These are phyloP conservation scores for Matsumyia berberina DNA, from an alignment of 2,888 invertebrate genomes.

Conservation along the genomic window DNA sequence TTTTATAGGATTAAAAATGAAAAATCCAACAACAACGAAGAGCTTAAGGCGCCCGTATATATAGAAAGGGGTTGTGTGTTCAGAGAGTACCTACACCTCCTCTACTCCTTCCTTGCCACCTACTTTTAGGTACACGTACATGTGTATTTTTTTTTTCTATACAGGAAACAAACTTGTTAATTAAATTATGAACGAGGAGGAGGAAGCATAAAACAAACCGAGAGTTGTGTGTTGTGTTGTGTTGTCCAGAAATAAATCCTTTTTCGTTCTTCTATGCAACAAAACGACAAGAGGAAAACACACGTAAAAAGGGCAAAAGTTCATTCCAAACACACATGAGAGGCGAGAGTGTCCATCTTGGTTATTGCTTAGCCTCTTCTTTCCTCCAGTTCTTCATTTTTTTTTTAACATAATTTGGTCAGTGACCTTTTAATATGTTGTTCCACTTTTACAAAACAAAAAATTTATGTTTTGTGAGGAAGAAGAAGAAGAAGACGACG, in stretches of 20 bases:
- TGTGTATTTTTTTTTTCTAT: slow-evolving; percentile 24
- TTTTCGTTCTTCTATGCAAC: slow-evolving; percentile 53
- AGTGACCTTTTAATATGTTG: slow-evolving; percentile 82
- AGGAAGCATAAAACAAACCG: slow-evolving; percentile 17
- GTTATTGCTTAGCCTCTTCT: slow-evolving; percentile 43
- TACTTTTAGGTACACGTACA: slow-evolving; percentile 31
- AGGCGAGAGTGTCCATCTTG: slow-evolving; percentile 43
- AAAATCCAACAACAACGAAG: slow-evolving; percentile 67
- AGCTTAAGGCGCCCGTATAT: slow-evolving; percentile 66
- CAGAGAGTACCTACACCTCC: slow-evolving; percentile 34
- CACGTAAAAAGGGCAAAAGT: slow-evolving; percentile 75
- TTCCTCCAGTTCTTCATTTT: slow-evolving; percentile 23
- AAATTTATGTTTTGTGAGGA: slow-evolving; percentile 67
- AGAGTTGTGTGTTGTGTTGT: not conserved
- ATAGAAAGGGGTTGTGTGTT: slow-evolving; percentile 51
- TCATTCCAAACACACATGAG: slow-evolving; percentile 60
- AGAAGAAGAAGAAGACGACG: slow-evolving; percentile 27
- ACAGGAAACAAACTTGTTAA: slow-evolving; percentile 76
- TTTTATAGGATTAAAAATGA: slow-evolving; percentile 74
- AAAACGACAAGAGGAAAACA: slow-evolving; percentile 24
- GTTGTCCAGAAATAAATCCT: slow-evolving; percentile 73
- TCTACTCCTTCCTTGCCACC: slow-evolving; percentile 66
- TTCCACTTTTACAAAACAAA: slow-evolving; percentile 76
- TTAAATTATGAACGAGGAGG: slow-evolving; percentile 70
- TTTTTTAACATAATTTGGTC: slow-evolving; percentile 82